Base-by-base conservation (phyloP, 1,140 invertebrate genomes). In the Pseudomyrmex flavicornis region DNA sequence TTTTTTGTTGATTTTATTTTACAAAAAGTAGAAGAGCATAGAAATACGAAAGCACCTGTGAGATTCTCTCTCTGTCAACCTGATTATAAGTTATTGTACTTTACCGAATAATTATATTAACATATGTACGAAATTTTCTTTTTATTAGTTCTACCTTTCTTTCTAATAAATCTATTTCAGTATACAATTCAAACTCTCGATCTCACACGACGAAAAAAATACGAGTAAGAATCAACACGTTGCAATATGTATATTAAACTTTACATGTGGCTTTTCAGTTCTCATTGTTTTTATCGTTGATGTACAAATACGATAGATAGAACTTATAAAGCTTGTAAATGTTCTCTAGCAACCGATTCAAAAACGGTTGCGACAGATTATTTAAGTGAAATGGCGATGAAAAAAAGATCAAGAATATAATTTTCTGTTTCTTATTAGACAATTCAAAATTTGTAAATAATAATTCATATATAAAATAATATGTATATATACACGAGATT, bases 221-320 rank as follows among this genome's bases (percentile, higher is more conserved):
- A 68, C 35, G 13, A 46, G 13, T 54, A 20, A 68, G 50, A 77
- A 20, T 66, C 26, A 35, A 59, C 44, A 50, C 15, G 20, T 59
- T 70, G 20, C 20, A 22, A 50, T 10, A 44, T 48, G 44, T 8
- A 44, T 46, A 7, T 35, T 8, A 15, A 44, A 44, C 54, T 44
- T 80, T 13, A 54, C 35, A 17, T 15, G 62, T 58, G 87, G 86
- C 79, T 88, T 75, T 70, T 72, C 73, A 80, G 86, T 89, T 89
- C 87, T 89, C 79, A 66, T 72, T 59, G 44, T 75, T 63, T 17
- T 35, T 46, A 20, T n/a, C 12, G 44, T 26, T 12, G 44, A 9
- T 46, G 17, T 73, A 52, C 62, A 65, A 26, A 22, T 74, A 22
- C 58, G 61, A 17, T 70, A 17, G 26, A 63, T 62, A 65, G 46